A percentile compares a stretch with the other conserved stretches of the same genome.
Conservation (phyloP, 2,888 invertebrate species). For the Andricus quercusramuli region DNA sequence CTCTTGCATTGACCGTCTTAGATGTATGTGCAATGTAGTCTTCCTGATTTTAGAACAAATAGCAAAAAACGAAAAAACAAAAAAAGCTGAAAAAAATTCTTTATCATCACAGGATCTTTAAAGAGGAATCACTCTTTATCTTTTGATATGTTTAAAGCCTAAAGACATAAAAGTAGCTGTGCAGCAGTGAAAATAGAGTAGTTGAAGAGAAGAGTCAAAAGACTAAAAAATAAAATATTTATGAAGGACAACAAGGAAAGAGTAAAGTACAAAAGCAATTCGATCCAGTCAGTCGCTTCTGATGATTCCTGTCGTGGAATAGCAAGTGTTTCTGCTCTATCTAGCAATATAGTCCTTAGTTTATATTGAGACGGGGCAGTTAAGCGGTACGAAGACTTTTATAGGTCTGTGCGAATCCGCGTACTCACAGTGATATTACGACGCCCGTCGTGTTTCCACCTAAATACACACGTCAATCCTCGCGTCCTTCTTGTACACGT, state of each 20-base stretch:
- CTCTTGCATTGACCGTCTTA: no score
- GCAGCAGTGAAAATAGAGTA: no score
- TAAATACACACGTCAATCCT: constrained; percentile 26
- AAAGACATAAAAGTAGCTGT: background rate
- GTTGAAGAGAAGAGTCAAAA: background rate
- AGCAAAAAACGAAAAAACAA: no score
- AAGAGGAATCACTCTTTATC: no score
- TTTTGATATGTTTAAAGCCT: background rate
- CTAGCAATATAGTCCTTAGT: constrained; percentile 72
- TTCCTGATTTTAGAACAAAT: no score
- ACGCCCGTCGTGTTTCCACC: constrained; percentile 22
- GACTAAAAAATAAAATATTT: background rate
- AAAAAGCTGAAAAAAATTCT: no score
- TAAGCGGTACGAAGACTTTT: constrained; percentile 70
- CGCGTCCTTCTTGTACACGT: background rate
- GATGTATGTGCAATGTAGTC: no score
- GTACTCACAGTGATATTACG: constrained; percentile 12
- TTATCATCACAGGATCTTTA: no score
- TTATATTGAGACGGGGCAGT: constrained; percentile 60
- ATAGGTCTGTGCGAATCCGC: constrained; percentile 65
- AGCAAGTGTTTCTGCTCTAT: constrained; percentile 69
- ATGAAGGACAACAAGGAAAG: background rate
- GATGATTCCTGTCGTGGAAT: constrained; percentile 53
- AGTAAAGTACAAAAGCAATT: background rate
- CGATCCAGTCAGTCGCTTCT: background rate